phyloP scores from a whole-genome alignment of 2,113 vertebrate species.

The Dromaius novaehollandiae region DNA sequence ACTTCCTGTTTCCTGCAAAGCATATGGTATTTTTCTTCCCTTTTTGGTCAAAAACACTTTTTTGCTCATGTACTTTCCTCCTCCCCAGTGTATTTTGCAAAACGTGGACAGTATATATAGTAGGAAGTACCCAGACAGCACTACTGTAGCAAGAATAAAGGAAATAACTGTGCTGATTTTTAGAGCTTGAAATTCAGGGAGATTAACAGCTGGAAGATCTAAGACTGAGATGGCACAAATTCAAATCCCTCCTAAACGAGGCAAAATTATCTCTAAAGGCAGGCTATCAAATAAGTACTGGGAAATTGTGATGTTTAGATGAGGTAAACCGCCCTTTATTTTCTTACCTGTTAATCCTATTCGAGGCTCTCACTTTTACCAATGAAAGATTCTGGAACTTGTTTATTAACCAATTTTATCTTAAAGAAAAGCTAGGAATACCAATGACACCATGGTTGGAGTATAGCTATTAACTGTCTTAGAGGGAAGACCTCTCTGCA shows the following conservation, averaged over 20 bases:
- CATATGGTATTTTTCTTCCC: neutral
- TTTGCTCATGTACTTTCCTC: neutral
- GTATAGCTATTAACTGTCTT: neutral
- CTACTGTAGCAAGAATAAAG: neutral
- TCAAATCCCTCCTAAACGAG: neutral
- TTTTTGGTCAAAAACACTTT: neutral
- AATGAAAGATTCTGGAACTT: neutral
- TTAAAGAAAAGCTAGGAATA: neutral
- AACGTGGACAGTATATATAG: neutral
- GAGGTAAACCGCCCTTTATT: neutral
- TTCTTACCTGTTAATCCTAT: neutral
- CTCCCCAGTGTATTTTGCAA: neutral
- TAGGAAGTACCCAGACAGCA: neutral
- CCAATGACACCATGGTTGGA: accelerated
- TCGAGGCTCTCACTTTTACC: neutral
- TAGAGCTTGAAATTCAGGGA: neutral
- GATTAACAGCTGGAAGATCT: neutral
- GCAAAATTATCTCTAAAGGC: neutral
- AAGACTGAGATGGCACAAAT: neutral
- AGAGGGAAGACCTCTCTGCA: neutral
- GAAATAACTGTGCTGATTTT: neutral
- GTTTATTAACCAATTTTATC: neutral
- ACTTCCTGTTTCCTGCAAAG: neutral
- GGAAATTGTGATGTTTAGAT: neutral
- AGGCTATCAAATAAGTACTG: neutral